Base-by-base conservation (phyloP, 2,888 invertebrate genomes). In the Meteorus cinctellus region DNA sequence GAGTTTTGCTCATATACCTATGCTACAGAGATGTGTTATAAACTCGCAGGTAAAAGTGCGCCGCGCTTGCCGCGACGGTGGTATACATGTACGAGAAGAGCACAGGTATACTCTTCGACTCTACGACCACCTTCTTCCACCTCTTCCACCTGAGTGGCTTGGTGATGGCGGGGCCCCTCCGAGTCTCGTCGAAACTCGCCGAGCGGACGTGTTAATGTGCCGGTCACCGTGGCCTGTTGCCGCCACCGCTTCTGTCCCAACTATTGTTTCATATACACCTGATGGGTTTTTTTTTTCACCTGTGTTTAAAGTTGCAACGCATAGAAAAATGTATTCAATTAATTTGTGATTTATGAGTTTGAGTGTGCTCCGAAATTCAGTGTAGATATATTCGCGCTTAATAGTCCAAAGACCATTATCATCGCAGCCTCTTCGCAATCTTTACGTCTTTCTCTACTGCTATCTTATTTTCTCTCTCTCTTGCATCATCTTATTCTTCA, bases 161-260 rank as follows among this genome's bases (percentile, higher is more conserved):
- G 12, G 36, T 36, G 65, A 34, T 65, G 62, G 63, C 72, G 63
- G 63, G 63, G 72, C 45, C 83, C 83, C 80, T 80, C 85, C 86
- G 86, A 85, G 82, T 80, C 80, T 72, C 80, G 79, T 85, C 86
- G 86, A 86, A 84, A 80, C 82, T 82, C 79, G 74, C 84, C 87
- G 86, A 85, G 81, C 79, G 83, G 77, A 84, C 84, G 86, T 84
- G 86, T 87, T 86, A 86, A 87, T 84, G 87, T 87, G 86, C 87
- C 87, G 87, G 87, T 87, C 85, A 86, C 86, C 84, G 84, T 85
- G 82, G 84, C 82, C 83, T 80, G 82, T 78, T 77, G 81, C 81
- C 75, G 80, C 78, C 75, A 66, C 70, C 71, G 77, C 75, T 79
- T 79, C 65, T 66, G 76, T 68, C 63, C 62, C 27, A 69, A 75